Evolutionary conservation across 2,113 vertebrate species (phyloP).

Genomic region (Typhlomys cinereus): DNA sequence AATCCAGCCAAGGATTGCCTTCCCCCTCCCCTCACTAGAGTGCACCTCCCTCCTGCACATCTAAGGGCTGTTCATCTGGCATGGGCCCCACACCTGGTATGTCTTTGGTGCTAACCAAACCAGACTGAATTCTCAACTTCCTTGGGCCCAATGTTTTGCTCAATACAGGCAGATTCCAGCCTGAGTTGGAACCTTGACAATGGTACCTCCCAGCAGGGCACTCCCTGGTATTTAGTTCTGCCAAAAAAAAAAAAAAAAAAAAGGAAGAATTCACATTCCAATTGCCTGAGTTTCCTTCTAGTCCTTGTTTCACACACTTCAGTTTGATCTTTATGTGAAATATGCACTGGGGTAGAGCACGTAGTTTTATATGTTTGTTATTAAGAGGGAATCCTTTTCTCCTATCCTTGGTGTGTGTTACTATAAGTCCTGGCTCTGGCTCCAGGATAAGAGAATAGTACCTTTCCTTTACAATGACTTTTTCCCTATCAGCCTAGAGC

Average conservation of each 20-base stretch:
- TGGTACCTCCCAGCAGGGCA: neutral
- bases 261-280: slow-evolving; percentile 62
- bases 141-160: neutral
- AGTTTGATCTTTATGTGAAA: slow-evolving; percentile 43
- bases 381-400: slow-evolving; percentile 32
- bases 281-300: slow-evolving; percentile 51
- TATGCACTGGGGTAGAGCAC: slow-evolving; percentile 29
- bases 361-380: slow-evolving; percentile 54
- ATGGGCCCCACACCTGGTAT: neutral
- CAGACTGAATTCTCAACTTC: neutral
- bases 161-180: neutral
- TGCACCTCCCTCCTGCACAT: neutral
- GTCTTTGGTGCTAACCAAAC: neutral
- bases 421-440: neutral
- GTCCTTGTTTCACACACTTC: slow-evolving; percentile 24
- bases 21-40: rapidly evolving
- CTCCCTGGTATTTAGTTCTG: slow-evolving; percentile 26
- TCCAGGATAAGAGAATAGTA: slow-evolving; percentile 34
- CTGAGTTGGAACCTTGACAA: neutral
- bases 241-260: slow-evolving; percentile 62
- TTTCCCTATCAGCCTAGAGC: slow-evolving; percentile 19
- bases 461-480: slow-evolving; percentile 36
- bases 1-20: neutral
- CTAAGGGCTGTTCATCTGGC: neutral
- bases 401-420: slow-evolving; percentile 11